Evolutionary conservation across 1,140 invertebrate genomes (phyloP).

Genomic region (Gonioctena quinquepunctata): DNA sequence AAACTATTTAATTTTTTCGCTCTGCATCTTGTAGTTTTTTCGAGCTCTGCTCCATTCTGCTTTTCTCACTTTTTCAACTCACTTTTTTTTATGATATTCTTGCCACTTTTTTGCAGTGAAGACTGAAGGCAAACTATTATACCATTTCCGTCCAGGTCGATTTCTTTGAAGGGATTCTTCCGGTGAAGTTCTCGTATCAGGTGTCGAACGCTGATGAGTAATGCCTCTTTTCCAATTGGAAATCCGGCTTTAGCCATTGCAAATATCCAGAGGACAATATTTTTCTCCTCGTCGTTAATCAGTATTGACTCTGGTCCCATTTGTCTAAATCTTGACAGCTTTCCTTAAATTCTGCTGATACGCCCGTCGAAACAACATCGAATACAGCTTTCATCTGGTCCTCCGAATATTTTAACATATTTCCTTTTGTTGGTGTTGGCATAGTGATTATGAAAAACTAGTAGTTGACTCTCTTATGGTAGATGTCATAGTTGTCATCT

Average conservation of each 20-base stretch:
- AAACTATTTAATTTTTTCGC: too few relatives aligned
- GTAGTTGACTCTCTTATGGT: too few relatives aligned
- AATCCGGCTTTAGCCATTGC: not conserved
- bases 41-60: too few relatives aligned
- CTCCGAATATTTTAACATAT: not conserved
- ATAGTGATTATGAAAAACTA: not conserved
- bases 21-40: too few relatives aligned
- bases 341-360: not conserved
- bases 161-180: not conserved
- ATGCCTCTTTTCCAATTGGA: not conserved
- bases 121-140: not conserved
- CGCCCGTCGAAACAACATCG: not conserved
- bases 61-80: not conserved
- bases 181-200: not conserved
- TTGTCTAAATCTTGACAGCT: not conserved
- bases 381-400: not conserved
- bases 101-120: not conserved
- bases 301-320: not conserved
- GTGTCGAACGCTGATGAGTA: not conserved
- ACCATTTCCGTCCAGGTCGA: not conserved
- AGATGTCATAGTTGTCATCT: too few relatives aligned
- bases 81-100: not conserved
- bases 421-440: not conserved
- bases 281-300: not conserved
- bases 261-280: not conserved